Evolutionary conservation across 2,888 invertebrate species (phyloP), one percentile per base, ranked within the genome.

Genomic region (Lissonota sp.): DNA sequence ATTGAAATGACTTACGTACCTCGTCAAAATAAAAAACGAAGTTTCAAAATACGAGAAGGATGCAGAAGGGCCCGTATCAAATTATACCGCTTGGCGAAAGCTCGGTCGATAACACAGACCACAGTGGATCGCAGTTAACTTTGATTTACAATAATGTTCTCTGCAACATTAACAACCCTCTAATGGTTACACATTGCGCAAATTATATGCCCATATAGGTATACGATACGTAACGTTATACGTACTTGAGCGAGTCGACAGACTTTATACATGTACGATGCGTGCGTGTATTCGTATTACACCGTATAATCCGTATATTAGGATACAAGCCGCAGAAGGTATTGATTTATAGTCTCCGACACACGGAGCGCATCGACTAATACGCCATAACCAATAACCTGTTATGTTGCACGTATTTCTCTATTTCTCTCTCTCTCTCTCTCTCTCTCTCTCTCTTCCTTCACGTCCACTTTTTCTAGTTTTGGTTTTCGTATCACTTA

Each of bases 61-160:
- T 70, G 51, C 16, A 73, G 80, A 84, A 82, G 84, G 84, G 26
- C 26, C 51, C 70, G 62, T 76, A 70, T 77, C 86, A 86, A 87
- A 87, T 88, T 87, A 83, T 86, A 80, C 75, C 84, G 85, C 86
- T 86, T 86, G 86, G 84, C 86, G 86, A 89, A 87, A 89, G 84
- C 84, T 67, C 84, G 79, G 16, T 26, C 86, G 86, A 40, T 53
- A 10, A 16, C 3, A 87, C 87, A 85, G 85, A 86, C 84, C 86
- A 84, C 78, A 37, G 26, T 73, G 84, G 76, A 76, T 88, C 83
- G 87, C 84, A 85, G 87, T 87, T 89, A 90, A 90, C 90, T 85
- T 87, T 90, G 90, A 90, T 90, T 90, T 90, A 90, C 88, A 88
- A 88, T 90, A 89, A 90, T 89, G 89, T 85, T 79, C 86, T 82